Percentiles rank a stretch among this genome's conserved stretches.
Conservation (phyloP, 2,113 vertebrate species). For the Alaudala cheleensis region DNA sequence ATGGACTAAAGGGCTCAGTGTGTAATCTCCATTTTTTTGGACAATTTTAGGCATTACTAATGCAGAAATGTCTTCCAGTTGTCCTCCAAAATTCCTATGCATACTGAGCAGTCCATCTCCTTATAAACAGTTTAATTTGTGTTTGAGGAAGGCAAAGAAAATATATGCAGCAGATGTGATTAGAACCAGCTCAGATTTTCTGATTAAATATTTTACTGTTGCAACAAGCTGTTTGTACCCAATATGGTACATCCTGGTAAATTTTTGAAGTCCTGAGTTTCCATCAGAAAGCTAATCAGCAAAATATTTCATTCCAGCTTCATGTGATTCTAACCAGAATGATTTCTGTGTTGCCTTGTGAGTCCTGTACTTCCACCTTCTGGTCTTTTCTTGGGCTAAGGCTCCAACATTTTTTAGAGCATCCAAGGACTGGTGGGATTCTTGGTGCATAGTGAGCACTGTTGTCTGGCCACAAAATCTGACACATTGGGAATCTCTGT, state of each 20-base stretch:
- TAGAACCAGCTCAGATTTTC: not conserved
- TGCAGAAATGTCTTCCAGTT: not conserved
- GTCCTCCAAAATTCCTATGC: not conserved
- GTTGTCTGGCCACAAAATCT: not conserved
- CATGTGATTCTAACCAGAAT: not conserved
- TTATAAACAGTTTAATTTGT: not conserved
- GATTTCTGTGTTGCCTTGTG: not conserved
- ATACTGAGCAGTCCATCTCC: not conserved
- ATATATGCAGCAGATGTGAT: not conserved
- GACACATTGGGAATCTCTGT: not conserved
- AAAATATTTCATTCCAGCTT: not conserved
- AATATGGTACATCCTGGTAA: not conserved
- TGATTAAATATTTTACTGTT: not conserved
- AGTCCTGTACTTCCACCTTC: not conserved
- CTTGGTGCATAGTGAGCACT: not conserved
- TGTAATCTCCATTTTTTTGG: not conserved
- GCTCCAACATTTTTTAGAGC: not conserved
- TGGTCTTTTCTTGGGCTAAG: not conserved
- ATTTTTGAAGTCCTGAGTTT: not conserved
- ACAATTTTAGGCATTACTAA: not conserved
- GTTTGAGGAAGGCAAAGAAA: not conserved
- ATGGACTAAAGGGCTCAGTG: not conserved
- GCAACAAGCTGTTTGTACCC: not conserved
- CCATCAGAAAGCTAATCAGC: not conserved
- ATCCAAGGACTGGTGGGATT: not conserved